Conservation (phyloP, 2,113 vertebrate genomes). For the Gulo gulo region DNA sequence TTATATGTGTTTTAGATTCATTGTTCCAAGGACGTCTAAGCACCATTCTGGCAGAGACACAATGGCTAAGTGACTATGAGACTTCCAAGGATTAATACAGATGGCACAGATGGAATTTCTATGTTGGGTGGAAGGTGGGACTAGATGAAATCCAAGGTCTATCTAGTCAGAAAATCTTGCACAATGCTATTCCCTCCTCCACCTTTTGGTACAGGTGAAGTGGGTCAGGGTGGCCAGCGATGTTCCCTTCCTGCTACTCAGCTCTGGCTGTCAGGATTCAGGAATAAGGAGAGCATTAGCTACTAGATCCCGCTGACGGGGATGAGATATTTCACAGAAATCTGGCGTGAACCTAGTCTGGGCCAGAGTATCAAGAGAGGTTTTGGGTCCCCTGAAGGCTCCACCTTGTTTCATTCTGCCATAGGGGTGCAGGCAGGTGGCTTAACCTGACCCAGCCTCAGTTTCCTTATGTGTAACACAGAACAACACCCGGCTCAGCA, state of each 20-base stretch:
- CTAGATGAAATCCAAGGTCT: neutral
- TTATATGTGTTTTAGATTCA: constrained; percentile 4
- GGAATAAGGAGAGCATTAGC: neutral
- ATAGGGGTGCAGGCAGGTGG: neutral
- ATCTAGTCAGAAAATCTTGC: neutral
- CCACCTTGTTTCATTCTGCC: neutral
- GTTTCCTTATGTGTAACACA: neutral
- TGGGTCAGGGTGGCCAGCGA: neutral
- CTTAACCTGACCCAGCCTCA: neutral
- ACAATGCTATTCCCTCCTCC: neutral
- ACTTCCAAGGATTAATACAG: constrained; percentile 3
- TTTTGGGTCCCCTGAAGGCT: neutral
- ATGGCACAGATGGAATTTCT: neutral
- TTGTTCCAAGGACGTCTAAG: neutral
- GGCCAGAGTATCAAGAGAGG: neutral
- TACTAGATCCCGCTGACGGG: too few species aligned
- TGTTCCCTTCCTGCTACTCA: neutral
- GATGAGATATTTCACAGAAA: neutral
- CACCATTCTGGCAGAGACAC: neutral
- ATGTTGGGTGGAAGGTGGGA: neutral
- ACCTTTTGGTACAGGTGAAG: neutral
- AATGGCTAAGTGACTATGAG: neutral
- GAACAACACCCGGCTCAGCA: neutral
- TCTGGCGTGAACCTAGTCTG: neutral
- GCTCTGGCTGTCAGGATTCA: neutral